Evolutionary conservation across 2,113 vertebrate genomes (phyloP).

Genomic region (Myanophis thanlyinensis): DNA sequence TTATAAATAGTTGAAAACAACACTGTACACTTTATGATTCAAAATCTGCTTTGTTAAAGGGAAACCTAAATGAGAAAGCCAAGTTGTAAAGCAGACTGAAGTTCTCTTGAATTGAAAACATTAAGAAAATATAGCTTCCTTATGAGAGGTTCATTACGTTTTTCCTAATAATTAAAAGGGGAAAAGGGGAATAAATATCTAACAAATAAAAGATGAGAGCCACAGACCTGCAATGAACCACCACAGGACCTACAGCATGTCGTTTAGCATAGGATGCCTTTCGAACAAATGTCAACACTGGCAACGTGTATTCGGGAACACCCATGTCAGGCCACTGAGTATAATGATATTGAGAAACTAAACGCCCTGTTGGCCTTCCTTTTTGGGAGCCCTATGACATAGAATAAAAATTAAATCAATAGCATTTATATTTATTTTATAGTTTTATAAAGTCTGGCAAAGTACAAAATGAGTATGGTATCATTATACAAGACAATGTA

Average conservation of each 20-base stretch:
- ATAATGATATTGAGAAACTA: constrained; percentile 90
- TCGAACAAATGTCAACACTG: constrained; percentile 87
- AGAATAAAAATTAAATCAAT: constrained; percentile 8
- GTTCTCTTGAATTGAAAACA: neutral
- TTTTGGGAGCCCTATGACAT: constrained; percentile 85
- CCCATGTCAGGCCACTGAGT: constrained; percentile 99
- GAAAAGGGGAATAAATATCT: neutral
- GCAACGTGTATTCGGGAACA: constrained; percentile 86
- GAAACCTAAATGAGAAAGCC: neutral
- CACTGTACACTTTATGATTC: neutral
- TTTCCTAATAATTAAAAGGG: neutral
- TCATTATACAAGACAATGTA: neutral
- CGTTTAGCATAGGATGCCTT: constrained; percentile 81
- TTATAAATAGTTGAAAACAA: neutral
- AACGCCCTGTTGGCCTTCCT: constrained; percentile 77
- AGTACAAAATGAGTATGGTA: neutral
- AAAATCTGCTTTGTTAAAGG: neutral
- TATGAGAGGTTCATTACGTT: neutral
- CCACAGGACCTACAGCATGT: constrained; percentile 79
- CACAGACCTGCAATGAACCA: constrained; percentile 93
- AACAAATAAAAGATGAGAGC: neutral
- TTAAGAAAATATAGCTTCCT: neutral
- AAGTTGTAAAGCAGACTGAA: neutral
- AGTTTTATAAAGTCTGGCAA: neutral
- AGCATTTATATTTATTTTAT: neutral